A percentile compares a stretch with the other conserved stretches of the same genome.
Conservation (phyloP, 2,113 vertebrate species). For the Philantomba maxwellii region DNA sequence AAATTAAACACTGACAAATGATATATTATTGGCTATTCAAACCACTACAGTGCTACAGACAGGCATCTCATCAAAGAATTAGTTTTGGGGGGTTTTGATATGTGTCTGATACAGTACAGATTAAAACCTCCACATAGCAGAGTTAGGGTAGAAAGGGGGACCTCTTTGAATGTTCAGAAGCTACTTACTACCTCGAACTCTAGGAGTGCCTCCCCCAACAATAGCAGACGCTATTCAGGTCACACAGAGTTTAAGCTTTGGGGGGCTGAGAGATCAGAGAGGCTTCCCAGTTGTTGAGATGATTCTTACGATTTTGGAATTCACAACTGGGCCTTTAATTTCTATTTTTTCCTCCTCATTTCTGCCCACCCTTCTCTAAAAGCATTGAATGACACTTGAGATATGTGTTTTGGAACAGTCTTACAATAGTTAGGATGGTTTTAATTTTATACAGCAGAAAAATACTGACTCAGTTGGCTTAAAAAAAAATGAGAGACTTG, state of each 20-base stretch:
- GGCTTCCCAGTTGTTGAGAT: not conserved
- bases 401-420: conserved; percentile 5
- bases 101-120: not conserved
- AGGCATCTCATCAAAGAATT: not conserved
- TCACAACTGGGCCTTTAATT: not conserved
- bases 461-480: not conserved
- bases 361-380: not conserved
- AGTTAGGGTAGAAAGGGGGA: not conserved
- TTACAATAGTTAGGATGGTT: conserved; percentile 1
- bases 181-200: not conserved
- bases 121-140: not conserved
- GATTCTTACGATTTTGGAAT: conserved; percentile 5
- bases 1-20: not conserved
- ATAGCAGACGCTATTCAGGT: not conserved
- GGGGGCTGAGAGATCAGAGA: not conserved
- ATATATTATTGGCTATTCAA: not conserved
- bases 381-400: not conserved
- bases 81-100: not conserved
- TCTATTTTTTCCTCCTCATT: not conserved
- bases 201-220: not conserved
- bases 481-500: not conserved
- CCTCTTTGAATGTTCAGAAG: not conserved
- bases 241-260: not conserved
- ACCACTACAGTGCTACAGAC: not conserved
- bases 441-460: conserved; percentile 38